A percentile compares a stretch with the other conserved stretches of the same genome.
Conservation (phyloP, 2,113 vertebrate species). For the Sus scrofa region DNA sequence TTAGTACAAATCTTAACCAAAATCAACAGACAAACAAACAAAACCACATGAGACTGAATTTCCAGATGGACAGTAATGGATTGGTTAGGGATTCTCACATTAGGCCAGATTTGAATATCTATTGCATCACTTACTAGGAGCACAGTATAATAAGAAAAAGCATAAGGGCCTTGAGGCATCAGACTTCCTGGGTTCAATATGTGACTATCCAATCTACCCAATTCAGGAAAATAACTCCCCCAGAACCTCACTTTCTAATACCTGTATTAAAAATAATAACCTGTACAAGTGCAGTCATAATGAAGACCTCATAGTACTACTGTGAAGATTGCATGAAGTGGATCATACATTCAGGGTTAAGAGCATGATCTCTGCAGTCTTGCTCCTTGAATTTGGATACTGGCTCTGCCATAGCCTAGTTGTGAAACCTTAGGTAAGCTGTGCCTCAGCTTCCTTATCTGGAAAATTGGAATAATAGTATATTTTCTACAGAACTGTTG, state of each 20-base stretch:
- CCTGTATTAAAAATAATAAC: background rate
- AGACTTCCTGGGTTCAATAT: background rate
- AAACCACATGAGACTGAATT: background rate
- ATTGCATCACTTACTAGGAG: background rate
- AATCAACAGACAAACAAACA: background rate
- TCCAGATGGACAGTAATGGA: background rate
- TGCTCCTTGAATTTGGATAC: background rate
- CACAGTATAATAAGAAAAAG: background rate
- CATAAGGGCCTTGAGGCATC: background rate
- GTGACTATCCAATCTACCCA: background rate
- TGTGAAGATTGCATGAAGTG: background rate
- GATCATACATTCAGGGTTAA: background rate
- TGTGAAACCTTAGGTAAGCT: background rate
- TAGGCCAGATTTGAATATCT: background rate
- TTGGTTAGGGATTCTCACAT: background rate
- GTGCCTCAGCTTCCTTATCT: background rate
- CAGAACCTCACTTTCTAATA: background rate
- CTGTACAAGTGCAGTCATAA: background rate
- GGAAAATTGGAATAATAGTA: background rate
- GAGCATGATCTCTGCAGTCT: background rate
- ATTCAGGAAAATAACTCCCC: background rate
- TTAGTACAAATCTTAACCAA: background rate
- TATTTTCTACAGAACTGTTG: background rate
- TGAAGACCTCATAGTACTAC: background rate
- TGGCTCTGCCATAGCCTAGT: background rate